Evolutionary conservation across 2,888 invertebrate genomes (phyloP).

Genomic region (Palloptera scutellata): DNA sequence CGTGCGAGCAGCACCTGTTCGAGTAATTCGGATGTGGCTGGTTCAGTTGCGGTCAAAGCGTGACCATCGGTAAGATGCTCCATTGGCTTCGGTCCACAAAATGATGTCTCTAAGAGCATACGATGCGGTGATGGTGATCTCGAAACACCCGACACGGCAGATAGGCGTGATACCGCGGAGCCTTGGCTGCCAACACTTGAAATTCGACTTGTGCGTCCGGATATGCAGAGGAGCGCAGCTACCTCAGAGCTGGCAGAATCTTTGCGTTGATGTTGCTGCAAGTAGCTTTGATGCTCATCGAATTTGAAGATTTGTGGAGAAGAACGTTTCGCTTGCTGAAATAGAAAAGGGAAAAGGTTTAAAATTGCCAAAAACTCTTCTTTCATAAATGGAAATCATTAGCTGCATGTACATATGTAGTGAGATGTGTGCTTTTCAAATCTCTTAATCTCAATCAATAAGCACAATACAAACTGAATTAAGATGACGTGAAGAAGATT

Average conservation of each 20-base stretch:
- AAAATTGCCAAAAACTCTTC: too few species aligned
- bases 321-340: constrained; percentile 55
- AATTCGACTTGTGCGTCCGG: constrained; percentile 82
- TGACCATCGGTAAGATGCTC: constrained; percentile 67
- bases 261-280: constrained; percentile 72
- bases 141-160: constrained; percentile 68
- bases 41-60: constrained; percentile 64
- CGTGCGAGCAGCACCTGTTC: constrained; percentile 69
- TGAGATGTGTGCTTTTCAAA: too few species aligned
- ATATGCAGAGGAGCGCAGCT: constrained; percentile 75
- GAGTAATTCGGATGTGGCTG: constrained; percentile 67
- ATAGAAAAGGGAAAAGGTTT: constrained; percentile 5
- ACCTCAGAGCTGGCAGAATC: constrained; percentile 82
- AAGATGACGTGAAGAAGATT: too few species aligned
- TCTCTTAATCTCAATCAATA: too few species aligned
- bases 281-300: constrained; percentile 63
- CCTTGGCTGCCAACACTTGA: constrained; percentile 86
- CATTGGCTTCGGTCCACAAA: constrained; percentile 84
- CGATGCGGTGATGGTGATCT: constrained; percentile 90
- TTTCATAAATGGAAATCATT: too few species aligned
- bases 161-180: constrained; percentile 70
- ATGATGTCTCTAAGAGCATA: constrained; percentile 88
- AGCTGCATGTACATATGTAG: too few species aligned
- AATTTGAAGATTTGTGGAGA: constrained; percentile 65
- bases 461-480: too few species aligned